Evolutionary conservation across 2,113 vertebrate species (phyloP).

Genomic region (Stictonetta naevosa): DNA sequence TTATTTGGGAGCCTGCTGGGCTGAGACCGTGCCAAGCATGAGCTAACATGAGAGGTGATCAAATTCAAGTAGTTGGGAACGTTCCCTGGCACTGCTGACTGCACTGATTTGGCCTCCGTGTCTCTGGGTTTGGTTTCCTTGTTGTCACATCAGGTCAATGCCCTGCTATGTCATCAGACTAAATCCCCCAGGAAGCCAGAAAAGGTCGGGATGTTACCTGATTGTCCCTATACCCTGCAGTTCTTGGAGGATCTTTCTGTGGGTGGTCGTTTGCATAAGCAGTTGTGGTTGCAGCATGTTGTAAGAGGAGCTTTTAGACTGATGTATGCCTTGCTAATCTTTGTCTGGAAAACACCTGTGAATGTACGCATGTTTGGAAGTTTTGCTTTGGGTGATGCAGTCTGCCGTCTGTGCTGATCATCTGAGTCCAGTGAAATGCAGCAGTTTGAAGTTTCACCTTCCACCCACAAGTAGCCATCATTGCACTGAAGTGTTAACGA

Average conservation of each 20-base stretch:
- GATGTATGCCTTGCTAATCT: background rate
- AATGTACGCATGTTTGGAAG: rapidly evolving
- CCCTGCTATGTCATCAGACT: background rate
- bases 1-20: background rate
- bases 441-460: background rate
- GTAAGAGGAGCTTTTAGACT: background rate
- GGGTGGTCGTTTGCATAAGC: background rate
- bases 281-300: background rate
- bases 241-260: background rate
- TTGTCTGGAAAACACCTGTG: background rate
- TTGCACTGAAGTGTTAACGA: background rate
- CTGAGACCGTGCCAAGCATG: background rate
- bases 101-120: rapidly evolving
- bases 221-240: background rate
- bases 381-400: background rate
- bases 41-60: background rate
- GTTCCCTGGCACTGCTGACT: background rate
- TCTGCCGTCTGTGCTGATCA: background rate
- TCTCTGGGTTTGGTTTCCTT: background rate
- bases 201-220: background rate
- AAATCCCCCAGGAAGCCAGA: background rate
- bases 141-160: background rate
- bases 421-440: background rate
- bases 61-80: background rate
- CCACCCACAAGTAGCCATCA: background rate